Evolutionary conservation across 1,140 invertebrate species (phyloP).

Genomic region (Colletes latitarsis): DNA sequence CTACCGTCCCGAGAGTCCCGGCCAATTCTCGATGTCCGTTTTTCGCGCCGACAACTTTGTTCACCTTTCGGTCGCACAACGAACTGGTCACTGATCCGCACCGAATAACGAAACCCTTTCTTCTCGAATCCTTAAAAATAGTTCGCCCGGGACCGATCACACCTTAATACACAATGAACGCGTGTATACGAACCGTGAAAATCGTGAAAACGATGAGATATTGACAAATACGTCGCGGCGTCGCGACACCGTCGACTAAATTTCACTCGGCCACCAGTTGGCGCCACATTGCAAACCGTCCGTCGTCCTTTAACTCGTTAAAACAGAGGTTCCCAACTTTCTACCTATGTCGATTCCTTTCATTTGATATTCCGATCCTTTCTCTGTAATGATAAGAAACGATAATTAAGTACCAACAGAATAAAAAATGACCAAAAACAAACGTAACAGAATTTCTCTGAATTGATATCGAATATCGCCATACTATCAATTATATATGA

Average conservation of each 20-base stretch:
- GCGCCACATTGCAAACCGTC: constrained; percentile 42
- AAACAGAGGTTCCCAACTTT: not conserved
- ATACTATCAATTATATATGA: too few relatives aligned
- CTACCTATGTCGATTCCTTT: not conserved
- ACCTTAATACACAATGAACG: not conserved
- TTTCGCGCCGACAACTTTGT: constrained; percentile 41
- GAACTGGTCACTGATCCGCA: not conserved
- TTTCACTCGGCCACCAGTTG: constrained; percentile 34
- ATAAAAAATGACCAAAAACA: too few relatives aligned
- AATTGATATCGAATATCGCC: too few relatives aligned
- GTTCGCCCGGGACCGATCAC: not conserved
- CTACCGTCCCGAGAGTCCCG: constrained; percentile 22
- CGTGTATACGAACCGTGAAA: constrained; percentile 49
- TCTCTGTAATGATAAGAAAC: not conserved
- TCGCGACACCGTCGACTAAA: constrained; percentile 66
- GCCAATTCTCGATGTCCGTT: constrained; percentile 41
- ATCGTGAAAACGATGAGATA: constrained; percentile 61
- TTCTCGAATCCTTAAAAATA: not conserved
- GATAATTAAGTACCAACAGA: too few relatives aligned
- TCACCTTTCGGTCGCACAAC: not conserved
- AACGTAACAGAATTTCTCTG: too few relatives aligned
- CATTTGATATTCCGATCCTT: too few relatives aligned
- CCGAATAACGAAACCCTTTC: not conserved
- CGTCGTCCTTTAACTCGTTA: constrained; percentile 13
- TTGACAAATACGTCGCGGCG: constrained; percentile 72